A percentile compares a stretch with the other conserved stretches of the same genome.
These are phyloP conservation scores for Malacosoma neustria DNA, from an alignment of 2,888 invertebrate genomes.

Conservation along the genomic window DNA sequence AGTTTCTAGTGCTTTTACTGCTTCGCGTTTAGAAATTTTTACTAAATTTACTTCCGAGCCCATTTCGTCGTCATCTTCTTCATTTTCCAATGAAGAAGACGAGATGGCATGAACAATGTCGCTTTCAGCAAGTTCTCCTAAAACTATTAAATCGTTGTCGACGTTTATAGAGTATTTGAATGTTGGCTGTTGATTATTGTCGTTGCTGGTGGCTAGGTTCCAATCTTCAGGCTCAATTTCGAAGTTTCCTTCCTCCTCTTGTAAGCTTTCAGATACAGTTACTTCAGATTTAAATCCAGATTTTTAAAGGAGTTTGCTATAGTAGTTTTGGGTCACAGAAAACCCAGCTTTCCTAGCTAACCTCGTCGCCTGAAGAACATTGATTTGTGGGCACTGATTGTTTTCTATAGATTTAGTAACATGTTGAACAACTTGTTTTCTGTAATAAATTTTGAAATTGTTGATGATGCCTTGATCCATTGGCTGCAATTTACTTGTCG, in stretches of 20 bases:
- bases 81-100: too few species aligned
- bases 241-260: constrained; percentile 2
- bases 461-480: too few species aligned
- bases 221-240: too few species aligned
- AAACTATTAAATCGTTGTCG: constrained; percentile 8
- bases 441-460: too few species aligned
- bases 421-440: too few species aligned
- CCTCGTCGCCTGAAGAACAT: constrained; percentile 13
- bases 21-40: constrained; percentile 11
- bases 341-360: constrained; percentile 16
- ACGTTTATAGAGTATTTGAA: too few species aligned
- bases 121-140: constrained; percentile 15
- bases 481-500: constrained; percentile 13
- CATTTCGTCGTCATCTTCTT: constrained; percentile 18
- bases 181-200: constrained; percentile 12
- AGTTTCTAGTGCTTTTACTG: constrained; percentile 16
- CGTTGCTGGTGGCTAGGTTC: constrained; percentile 16
- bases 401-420: too few species aligned
- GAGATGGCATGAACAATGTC: too few species aligned
- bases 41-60: constrained; percentile 16
- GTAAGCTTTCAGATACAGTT: not conserved
- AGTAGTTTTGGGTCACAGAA: constrained; percentile 11
- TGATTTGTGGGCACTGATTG: constrained; percentile 4
- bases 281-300: constrained; percentile 15
- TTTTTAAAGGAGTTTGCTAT: constrained; percentile 18